Evolutionary conservation across 2,888 invertebrate genomes (phyloP).

Genomic region (Bhutanitis thaidina): DNA sequence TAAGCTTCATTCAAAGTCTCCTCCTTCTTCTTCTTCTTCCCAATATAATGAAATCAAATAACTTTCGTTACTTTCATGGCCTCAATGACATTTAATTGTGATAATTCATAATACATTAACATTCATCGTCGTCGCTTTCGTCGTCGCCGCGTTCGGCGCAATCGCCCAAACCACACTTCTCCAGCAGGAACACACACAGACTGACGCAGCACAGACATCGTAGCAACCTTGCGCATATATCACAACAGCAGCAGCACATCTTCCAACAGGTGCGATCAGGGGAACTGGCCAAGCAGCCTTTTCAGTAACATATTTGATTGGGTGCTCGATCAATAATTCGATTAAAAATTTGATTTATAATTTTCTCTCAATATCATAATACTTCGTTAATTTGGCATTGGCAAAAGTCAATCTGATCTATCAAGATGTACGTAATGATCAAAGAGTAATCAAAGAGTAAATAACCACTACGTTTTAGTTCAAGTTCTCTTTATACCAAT

Average conservation of each 20-base stretch:
- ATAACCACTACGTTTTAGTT: too few relatives aligned
- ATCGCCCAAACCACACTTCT: constrained; percentile 37
- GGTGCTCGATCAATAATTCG: neutral
- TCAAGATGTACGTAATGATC: neutral
- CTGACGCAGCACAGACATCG: constrained; percentile 26
- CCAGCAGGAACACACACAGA: constrained; percentile 23
- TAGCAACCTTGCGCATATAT: constrained; percentile 26
- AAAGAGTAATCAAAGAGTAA: too few relatives aligned
- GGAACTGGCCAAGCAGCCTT: neutral
- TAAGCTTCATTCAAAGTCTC: too few relatives aligned
- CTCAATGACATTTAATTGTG: too few relatives aligned
- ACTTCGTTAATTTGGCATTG: neutral
- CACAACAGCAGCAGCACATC: constrained; percentile 42
- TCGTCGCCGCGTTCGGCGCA: constrained; percentile 25
- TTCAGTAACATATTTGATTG: neutral
- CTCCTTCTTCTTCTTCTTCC: too few relatives aligned
- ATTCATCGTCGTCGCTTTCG: constrained; percentile 18
- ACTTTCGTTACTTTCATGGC: too few relatives aligned
- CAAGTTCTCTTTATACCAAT: too few relatives aligned
- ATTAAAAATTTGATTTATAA: neutral
- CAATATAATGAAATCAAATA: too few relatives aligned
- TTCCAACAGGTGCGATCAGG: neutral
- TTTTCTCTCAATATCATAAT: neutral
- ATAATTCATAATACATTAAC: neutral
- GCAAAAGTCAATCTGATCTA: neutral